Evolutionary conservation across 1,140 invertebrate genomes (phyloP).

Genomic region (Anthonomus grandis): DNA sequence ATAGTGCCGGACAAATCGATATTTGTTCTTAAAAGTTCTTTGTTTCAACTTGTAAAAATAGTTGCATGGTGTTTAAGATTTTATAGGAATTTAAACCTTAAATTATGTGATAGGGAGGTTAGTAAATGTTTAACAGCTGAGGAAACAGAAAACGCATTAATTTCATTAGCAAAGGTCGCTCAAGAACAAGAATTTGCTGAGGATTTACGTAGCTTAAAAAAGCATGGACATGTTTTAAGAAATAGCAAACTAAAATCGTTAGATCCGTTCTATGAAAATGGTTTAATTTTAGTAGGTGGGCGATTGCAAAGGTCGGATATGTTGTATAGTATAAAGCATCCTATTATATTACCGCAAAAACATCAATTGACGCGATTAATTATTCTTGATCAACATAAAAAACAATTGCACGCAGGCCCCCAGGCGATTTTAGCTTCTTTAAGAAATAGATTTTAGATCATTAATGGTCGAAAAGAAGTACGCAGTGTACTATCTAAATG

Average conservation of each 20-base stretch:
- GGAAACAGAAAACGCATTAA: too few relatives aligned
- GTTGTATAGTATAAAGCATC: background rate
- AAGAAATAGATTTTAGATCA: background rate
- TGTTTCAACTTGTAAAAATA: too few relatives aligned
- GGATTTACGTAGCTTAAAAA: too few relatives aligned
- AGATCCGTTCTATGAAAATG: conserved; percentile 6
- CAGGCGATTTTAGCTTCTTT: background rate
- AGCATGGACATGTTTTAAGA: too few relatives aligned
- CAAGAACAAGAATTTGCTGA: too few relatives aligned
- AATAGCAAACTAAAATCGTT: conserved; percentile 6
- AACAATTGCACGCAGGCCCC: background rate
- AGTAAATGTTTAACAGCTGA: too few relatives aligned
- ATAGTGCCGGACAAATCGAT: too few relatives aligned
- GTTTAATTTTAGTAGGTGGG: conserved; percentile 6
- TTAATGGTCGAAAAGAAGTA: background rate
- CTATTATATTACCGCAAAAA: conserved; percentile 3
- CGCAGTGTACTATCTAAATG: conserved; percentile 2
- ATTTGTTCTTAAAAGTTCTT: too few relatives aligned
- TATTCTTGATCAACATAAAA: background rate
- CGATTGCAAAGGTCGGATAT: conserved; percentile 10
- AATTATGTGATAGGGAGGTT: too few relatives aligned
- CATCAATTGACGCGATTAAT: conserved; percentile 11
- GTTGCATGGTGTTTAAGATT: too few relatives aligned
- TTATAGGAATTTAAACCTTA: too few relatives aligned
- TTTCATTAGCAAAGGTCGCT: too few relatives aligned